phyloP scores from a whole-genome alignment of 1,140 invertebrate genomes.

The Sinella curviseta region DNA sequence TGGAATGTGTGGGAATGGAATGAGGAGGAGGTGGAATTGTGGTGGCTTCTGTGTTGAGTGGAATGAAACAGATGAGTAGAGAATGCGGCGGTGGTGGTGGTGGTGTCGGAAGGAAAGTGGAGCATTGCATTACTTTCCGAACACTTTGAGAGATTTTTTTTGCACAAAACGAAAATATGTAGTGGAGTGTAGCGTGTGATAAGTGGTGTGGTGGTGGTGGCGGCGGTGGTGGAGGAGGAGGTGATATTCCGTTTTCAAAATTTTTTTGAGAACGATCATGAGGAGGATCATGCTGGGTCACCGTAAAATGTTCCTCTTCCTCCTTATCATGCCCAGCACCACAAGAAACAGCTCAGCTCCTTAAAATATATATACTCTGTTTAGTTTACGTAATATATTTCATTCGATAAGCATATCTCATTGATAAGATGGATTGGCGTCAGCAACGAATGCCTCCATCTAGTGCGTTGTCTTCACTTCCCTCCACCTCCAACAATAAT shows the following conservation, averaged over 20 bases:
- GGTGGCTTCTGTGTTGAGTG: too few relatives aligned
- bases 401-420: not conserved
- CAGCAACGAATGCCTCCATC: too few relatives aligned
- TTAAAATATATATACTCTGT: not conserved
- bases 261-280: not conserved
- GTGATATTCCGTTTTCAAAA: not conserved
- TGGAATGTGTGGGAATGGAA: not conserved
- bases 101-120: not conserved
- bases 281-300: not conserved
- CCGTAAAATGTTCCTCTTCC: not conserved
- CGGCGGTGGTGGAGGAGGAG: not conserved
- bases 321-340: not conserved
- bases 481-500: not conserved
- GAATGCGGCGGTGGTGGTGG: not conserved
- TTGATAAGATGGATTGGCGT: too few relatives aligned
- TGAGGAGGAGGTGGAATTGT: too few relatives aligned
- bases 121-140: not conserved
- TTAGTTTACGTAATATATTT: not conserved
- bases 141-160: not conserved
- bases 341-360: not conserved
- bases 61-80: not conserved
- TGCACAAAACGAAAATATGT: not conserved
- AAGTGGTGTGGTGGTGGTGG: not conserved
- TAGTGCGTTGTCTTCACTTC: too few relatives aligned
- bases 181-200: not conserved